Conservation (phyloP, 2,113 vertebrate genomes). For the Edolisoma coerulescens region DNA sequence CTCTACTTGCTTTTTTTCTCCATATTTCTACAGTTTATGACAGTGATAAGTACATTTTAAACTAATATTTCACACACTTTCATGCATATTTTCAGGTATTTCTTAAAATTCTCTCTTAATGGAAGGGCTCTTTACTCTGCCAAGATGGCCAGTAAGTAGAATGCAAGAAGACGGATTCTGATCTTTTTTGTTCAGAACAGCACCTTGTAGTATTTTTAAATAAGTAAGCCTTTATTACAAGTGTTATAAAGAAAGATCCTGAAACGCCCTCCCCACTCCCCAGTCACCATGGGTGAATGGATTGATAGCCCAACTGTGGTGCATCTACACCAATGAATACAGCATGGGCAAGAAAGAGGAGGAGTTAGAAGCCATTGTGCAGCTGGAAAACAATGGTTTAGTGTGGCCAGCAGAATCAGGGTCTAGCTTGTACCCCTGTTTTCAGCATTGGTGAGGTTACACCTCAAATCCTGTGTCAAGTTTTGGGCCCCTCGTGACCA, state of each 20-base stretch:
- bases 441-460: not conserved
- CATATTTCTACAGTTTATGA: not conserved
- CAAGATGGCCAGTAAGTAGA: not conserved
- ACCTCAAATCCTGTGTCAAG: not conserved
- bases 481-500: not conserved
- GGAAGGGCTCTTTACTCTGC: not conserved
- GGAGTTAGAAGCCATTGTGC: not conserved
- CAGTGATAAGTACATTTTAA: not conserved
- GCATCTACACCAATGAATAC: not conserved
- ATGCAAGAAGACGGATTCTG: not conserved
- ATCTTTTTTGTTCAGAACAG: not conserved
- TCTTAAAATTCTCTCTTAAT: not conserved
- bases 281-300: not conserved
- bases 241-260: not conserved
- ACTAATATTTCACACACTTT: not conserved
- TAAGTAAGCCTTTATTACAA: not conserved
- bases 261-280: not conserved
- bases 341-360: not conserved
- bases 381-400: not conserved
- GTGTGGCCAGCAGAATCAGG: not conserved
- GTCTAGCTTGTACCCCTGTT: rapidly evolving
- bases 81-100: not conserved
- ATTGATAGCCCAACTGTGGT: not conserved
- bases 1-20: not conserved
- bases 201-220: not conserved